Evolutionary conservation across 2,797 vertebrate genomes (phyloP), one percentile per base, ranked within the genome.

Genomic region (Pachyuromys duprasi): DNA sequence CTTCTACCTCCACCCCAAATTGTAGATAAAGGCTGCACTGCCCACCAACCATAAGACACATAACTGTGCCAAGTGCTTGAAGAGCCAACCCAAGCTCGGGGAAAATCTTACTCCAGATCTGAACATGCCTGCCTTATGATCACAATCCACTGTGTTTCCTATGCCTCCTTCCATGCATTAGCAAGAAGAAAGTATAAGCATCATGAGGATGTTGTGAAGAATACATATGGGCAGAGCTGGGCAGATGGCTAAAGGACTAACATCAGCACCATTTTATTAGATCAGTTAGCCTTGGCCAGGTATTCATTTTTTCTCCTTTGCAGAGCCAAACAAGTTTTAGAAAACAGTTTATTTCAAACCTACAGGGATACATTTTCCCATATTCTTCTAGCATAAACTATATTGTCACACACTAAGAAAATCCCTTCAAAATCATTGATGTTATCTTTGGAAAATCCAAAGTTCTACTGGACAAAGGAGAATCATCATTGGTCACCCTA

Each of bases 1-100:
- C 20, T 81, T 70, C 18, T 1, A 1, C 9, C 1, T 69, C 15
- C 0, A 62, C 0, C 2, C 33, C 1, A 4, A 4, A 22, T 55
- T 45, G 72, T 49, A 69, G 70, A 55, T 8, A 8, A 62, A 9
- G 39, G 28, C 18, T 7, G 2, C 20, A 33, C 33, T 55, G 22
- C 15, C 60, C 24, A 42, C 39, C 33, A 42, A 13, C 2, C 8
- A 24, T 60, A 22, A 62, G 67, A 42, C 18, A 65, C 31, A 87
- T 20, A 7, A 55, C 18, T 9, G 13, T 9, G 26, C 3, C 28
- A 36, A 62, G 22, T 65, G 1, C 49, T 55, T 4, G 2, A 6
- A 81, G 70, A 39, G 8, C 9, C 18, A 3, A 17, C 36, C 18
- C 69, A 67, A 42, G n/a, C 75, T 26, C 39, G 74, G 2, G 2